Conservation (phyloP, 2,113 vertebrate genomes). For the Hydrolagus affinis region DNA sequence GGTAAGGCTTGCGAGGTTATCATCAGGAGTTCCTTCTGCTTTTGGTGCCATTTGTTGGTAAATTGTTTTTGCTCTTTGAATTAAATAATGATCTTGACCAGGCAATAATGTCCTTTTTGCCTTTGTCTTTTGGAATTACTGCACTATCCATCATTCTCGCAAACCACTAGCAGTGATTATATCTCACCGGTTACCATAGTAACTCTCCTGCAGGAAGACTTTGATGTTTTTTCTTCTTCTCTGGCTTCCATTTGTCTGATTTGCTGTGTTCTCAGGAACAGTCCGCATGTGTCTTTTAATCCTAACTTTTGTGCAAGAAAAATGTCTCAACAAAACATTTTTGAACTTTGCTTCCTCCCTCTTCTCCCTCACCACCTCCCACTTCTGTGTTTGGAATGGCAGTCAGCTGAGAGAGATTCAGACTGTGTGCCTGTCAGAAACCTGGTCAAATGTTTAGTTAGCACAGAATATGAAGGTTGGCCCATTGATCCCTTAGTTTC, state of each 20-base stretch:
- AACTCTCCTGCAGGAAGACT: background rate
- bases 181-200: conserved; percentile 4
- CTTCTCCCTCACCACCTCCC: background rate
- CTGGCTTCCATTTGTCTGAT: conserved; percentile 6
- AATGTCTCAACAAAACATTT: background rate
- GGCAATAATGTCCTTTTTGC: conserved; percentile 36
- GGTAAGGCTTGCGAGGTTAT: too few relatives aligned
- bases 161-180: conserved; percentile 36
- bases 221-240: background rate
- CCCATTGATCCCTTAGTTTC: background rate
- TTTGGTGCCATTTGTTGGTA: conserved; percentile 37
- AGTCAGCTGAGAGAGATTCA: background rate
- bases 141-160: conserved; percentile 38
- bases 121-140: conserved; percentile 41
- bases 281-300: background rate
- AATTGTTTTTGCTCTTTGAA: conserved; percentile 4
- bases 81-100: conserved; percentile 43
- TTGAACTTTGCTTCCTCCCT: background rate
- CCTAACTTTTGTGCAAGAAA: background rate
- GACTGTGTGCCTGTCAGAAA: background rate
- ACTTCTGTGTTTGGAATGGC: too few relatives aligned
- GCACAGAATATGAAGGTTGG: background rate
- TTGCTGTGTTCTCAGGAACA: background rate
- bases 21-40: conserved; percentile 20
- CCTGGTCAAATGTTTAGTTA: background rate